A percentile compares a stretch with the other conserved stretches of the same genome.
These are phyloP conservation scores for Nothobranchius furzeri DNA, from an alignment of 2,113 vertebrate genomes.

Conservation along the genomic window DNA sequence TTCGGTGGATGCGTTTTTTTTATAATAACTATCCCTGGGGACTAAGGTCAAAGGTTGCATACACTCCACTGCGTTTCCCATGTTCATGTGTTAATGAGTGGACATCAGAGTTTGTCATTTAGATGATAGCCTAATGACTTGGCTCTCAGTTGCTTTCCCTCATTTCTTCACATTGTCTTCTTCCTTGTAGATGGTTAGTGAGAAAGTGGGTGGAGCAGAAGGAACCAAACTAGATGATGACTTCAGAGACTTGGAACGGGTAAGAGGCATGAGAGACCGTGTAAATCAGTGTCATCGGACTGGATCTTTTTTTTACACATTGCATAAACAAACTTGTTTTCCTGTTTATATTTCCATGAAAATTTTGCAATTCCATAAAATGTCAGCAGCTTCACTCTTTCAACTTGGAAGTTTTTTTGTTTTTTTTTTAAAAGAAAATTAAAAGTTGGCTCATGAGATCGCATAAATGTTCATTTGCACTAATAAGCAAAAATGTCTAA, in stretches of 20 bases:
- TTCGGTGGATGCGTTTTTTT: no score
- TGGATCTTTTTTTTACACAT: not conserved
- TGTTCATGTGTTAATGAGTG: no score
- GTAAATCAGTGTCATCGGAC: not conserved
- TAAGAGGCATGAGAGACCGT: conserved; percentile 56
- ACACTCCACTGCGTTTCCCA: no score
- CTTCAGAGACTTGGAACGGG: conserved; percentile 96
- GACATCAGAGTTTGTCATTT: conserved; percentile 1
- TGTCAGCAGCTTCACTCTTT: not conserved
- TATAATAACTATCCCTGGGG: no score
- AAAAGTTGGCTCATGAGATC: no score
- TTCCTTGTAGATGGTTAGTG: conserved; percentile 88
- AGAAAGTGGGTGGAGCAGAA: conserved; percentile 96
- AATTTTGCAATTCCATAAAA: not conserved
- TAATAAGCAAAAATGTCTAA: not conserved
- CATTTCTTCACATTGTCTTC: not conserved
- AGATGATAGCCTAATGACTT: conserved; percentile 35
- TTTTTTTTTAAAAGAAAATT: no score
- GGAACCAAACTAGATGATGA: conserved; percentile 97
- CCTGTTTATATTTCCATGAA: not conserved
- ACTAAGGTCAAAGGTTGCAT: no score
- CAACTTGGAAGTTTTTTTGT: not conserved
- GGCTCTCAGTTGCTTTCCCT: not conserved
- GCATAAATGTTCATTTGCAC: no score
- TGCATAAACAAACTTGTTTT: not conserved